A percentile compares a stretch with the other conserved stretches of the same genome.
Evolutionary conservation across 1,140 invertebrate species (phyloP).

Genomic region (Caenorhabditis tropicalis): DNA sequence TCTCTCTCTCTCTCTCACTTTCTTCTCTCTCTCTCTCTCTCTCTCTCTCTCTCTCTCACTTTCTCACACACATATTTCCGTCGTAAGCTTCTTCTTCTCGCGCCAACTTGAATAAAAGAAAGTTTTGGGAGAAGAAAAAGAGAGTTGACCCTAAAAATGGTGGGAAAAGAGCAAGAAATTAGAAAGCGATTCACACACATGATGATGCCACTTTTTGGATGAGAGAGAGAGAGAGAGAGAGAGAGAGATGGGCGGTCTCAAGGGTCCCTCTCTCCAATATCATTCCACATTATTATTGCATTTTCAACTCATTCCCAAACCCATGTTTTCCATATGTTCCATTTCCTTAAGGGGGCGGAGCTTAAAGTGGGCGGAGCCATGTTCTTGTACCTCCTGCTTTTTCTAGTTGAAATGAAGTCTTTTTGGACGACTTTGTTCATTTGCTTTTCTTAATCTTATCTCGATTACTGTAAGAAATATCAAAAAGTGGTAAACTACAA

Average conservation of each 20-base stretch:
- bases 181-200: conserved; percentile 13
- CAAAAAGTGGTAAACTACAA: too few species aligned
- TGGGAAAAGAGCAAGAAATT: conserved; percentile 15
- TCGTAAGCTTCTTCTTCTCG: too few species aligned
- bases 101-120: background rate
- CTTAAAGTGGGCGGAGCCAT: too few species aligned
- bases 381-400: too few species aligned
- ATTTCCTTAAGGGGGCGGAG: too few species aligned
- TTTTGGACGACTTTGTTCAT: too few species aligned
- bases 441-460: too few species aligned
- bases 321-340: too few species aligned
- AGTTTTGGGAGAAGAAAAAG: background rate
- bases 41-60: background rate
- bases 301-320: background rate
- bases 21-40: too few species aligned
- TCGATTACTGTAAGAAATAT: too few species aligned
- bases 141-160: conserved; percentile 19
- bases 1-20: too few species aligned
- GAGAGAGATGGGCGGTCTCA: background rate
- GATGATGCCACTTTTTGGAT: background rate
- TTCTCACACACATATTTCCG: conserved; percentile 5
- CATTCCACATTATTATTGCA: background rate
- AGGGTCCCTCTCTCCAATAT: background rate
- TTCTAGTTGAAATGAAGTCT: too few species aligned
- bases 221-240: background rate